These are phyloP conservation scores for Bufo gargarizans DNA, from an alignment of 2,113 vertebrate species.

Conservation along the genomic window DNA sequence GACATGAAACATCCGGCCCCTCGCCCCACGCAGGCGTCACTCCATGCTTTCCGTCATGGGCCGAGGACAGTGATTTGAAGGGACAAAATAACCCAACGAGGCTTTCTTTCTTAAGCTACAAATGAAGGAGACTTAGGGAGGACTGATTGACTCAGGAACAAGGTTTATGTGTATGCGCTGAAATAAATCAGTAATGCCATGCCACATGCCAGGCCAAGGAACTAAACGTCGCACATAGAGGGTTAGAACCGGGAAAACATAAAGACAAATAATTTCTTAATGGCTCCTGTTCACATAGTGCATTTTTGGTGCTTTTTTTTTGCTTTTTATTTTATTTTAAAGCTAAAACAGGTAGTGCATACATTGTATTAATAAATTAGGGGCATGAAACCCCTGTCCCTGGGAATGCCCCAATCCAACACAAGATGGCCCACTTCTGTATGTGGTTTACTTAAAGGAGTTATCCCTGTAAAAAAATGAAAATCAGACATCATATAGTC, in stretches of 20 bases:
- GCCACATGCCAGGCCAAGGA: neutral
- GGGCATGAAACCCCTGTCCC: no score
- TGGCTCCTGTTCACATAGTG: neutral
- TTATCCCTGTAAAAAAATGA: no score
- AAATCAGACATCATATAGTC: no score
- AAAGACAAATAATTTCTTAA: neutral
- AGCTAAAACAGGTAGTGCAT: no score
- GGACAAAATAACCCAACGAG: slow-evolving; percentile 64
- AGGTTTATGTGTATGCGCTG: slow-evolving; percentile 41
- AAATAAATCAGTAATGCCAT: slow-evolving; percentile 14
- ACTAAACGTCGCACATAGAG: neutral
- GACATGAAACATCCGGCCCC: slow-evolving; percentile 64
- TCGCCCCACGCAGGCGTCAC: slow-evolving; percentile 56
- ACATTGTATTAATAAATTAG: no score
- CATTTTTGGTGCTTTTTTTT: neutral
- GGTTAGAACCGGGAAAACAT: neutral
- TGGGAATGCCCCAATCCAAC: no score
- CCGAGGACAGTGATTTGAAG: slow-evolving; percentile 68
- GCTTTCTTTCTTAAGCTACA: slow-evolving; percentile 65
- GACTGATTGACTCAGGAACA: slow-evolving; percentile 42
- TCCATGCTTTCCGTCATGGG: slow-evolving; percentile 65
- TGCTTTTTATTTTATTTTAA: no score
- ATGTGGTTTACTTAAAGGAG: no score
- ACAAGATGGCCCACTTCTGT: no score
- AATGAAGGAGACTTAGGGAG: slow-evolving; percentile 65